These are phyloP conservation scores for Megalonaias nervosa DNA, from an alignment of 1,140 invertebrate genomes.

Conservation along the genomic window DNA sequence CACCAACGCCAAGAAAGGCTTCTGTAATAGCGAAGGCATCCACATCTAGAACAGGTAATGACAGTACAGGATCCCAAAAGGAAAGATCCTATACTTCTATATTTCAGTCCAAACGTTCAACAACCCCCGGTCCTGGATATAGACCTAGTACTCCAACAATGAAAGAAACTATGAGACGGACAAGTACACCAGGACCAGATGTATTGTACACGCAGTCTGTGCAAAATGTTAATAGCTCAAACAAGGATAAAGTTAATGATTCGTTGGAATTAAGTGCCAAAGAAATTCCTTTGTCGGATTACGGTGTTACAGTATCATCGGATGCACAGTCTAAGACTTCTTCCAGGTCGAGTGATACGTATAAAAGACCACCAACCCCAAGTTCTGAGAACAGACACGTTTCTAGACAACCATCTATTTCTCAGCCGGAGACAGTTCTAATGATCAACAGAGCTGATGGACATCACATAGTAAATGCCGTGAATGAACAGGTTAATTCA, in stretches of 20 bases:
- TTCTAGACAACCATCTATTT: constrained; percentile 25
- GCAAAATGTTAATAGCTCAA: background rate
- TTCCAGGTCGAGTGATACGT: too few relatives aligned
- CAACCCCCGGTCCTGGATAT: constrained; percentile 48
- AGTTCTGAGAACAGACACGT: constrained; percentile 28
- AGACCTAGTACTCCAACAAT: background rate
- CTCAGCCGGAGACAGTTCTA: constrained; percentile 33
- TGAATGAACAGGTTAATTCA: constrained; percentile 21
- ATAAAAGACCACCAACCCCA: constrained; percentile 1
- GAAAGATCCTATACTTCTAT: constrained; percentile 30
- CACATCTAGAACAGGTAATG: constrained; percentile 19
- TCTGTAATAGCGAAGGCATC: constrained; percentile 42
- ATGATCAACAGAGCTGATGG: constrained; percentile 37
- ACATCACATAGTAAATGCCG: constrained; percentile 35
- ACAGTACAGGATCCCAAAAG: constrained; percentile 36
- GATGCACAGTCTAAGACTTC: too few relatives aligned
- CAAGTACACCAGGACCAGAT: constrained; percentile 45
- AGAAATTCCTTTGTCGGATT: constrained; percentile 15
- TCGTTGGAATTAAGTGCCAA: constrained; percentile 2
- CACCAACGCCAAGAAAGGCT: constrained; percentile 46
- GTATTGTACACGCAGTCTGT: constrained; percentile 6
- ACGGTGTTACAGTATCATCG: too few relatives aligned
- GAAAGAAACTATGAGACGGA: constrained; percentile 3
- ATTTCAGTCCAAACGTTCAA: constrained; percentile 33
- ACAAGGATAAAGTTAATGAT: constrained; percentile 8